Base-by-base conservation (phyloP, 2,113 vertebrate species). In the Elachura formosa region DNA sequence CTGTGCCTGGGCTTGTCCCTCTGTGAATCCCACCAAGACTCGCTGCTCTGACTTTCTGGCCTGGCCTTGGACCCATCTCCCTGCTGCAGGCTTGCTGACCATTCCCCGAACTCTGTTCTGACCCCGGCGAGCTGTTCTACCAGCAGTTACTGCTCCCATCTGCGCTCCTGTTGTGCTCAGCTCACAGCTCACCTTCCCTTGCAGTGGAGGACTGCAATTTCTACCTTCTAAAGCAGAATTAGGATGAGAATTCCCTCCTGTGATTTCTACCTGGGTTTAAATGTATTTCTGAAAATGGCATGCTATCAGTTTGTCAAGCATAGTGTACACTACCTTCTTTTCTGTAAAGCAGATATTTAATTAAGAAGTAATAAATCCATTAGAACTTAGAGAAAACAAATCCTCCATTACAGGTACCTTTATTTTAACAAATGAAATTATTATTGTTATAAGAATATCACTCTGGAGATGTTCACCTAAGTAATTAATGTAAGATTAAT, bases 1-100 rank as follows among this genome's bases (percentile, higher is more conserved):
- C 28, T 46, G 38, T 49, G 10, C 21, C 17, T 3, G 3, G 9
- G 45, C 15, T 36, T 13, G 3, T 8, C 10, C 19, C 28, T n/a
- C 45, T 2, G 1, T 2, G 6, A 38, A 34, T 14, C 13, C 4
- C 0, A 20, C 3, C 38, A 6, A 15, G 22, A 18, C 15, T 31
- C 12, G 1, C 12, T 38, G n/a, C 2, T n/a, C 62, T 58, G 26
- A 4, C 19, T 73, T 29, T 8, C 2, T 36, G 31, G 6, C 28
- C 38, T 68, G 62, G 9, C 31, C 33, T 34, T 17, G 40, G 24
- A 43, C 14, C n/a, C 69, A 5, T 5, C 15, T 61, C 0, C 0
- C 17, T 3, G 5, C 28, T 76, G n/a, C 49, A 31, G 55, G 41
- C 18, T 33, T 66, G 33, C n/a, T 77, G 55, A 26, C 29, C 24